Percentiles rank a stretch among this genome's conserved stretches.
Conservation (phyloP, 2,113 vertebrate species). For the Leucoraja erinaceus region DNA sequence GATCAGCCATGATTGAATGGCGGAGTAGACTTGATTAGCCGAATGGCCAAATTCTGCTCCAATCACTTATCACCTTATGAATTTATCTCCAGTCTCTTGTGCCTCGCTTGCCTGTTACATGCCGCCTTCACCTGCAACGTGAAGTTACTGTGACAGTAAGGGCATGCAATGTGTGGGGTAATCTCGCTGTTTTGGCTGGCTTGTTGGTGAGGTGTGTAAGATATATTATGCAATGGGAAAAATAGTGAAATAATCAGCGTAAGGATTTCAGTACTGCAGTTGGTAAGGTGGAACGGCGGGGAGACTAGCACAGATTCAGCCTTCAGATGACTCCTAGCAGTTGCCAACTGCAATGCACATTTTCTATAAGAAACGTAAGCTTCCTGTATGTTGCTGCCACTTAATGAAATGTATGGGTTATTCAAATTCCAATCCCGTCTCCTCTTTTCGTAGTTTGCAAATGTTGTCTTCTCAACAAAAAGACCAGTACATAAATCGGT, state of each 20-base stretch:
- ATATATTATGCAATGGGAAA: not conserved
- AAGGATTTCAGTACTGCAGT: not conserved
- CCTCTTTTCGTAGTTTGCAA: not conserved
- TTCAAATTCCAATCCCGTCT: not conserved
- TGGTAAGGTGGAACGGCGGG: not conserved
- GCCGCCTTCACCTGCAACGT: not conserved
- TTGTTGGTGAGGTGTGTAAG: not conserved
- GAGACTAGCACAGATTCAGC: not conserved
- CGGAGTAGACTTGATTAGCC: too few species aligned
- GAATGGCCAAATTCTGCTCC: too few species aligned
- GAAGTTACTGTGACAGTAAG: not conserved
- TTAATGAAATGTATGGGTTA: not conserved
- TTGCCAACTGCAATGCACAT: not conserved
- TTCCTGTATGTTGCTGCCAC: not conserved
- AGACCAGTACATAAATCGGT: not conserved
- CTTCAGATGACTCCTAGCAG: not conserved
- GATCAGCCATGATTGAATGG: too few species aligned
- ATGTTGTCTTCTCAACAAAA: not conserved
- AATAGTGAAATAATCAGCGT: too few species aligned
- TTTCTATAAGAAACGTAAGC: not conserved
- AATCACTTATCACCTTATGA: too few species aligned
- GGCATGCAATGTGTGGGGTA: not conserved
- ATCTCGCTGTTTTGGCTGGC: not conserved
- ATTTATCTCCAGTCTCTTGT: too few species aligned
- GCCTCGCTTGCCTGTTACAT: too few species aligned